phyloP scores from a whole-genome alignment of 1,140 invertebrate species.

The Elymnias hypermnestra region DNA sequence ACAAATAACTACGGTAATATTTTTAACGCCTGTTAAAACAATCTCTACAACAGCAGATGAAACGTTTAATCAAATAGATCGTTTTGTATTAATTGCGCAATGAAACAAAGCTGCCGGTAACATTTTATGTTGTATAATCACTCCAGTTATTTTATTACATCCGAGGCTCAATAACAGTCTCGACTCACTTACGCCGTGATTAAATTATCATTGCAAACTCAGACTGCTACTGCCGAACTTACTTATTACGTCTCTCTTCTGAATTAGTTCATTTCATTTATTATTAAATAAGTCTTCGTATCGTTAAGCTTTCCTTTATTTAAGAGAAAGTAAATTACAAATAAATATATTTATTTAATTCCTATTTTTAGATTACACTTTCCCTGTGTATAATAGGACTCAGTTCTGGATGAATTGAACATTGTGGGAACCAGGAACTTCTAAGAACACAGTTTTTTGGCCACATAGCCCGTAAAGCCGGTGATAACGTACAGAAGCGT shows the following conservation, averaged over 20 bases:
- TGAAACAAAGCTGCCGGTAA: constrained; percentile 31
- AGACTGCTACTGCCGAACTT: constrained; percentile 28
- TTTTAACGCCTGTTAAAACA: no score
- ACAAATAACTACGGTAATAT: no score
- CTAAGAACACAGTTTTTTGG: no score
- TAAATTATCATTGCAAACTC: constrained; percentile 66
- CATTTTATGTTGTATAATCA: constrained; percentile 32
- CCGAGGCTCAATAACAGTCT: constrained; percentile 39
- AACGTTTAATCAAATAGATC: constrained; percentile 18
- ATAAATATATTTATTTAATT: no score
- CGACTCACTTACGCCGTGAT: constrained; percentile 48
- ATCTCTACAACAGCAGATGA: neutral
- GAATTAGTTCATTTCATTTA: constrained; percentile 25
- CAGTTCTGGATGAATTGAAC: no score
- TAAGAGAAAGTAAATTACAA: no score
- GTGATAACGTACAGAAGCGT: no score
- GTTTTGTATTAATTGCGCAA: constrained; percentile 24
- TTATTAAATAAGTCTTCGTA: constrained; percentile 10
- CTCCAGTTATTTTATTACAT: constrained; percentile 40
- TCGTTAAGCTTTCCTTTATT: neutral
- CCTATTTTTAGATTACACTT: no score
- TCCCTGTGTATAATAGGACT: no score
- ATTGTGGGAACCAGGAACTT: no score
- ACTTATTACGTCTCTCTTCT: constrained; percentile 28
- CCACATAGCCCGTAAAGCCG: no score